A percentile compares a stretch with the other conserved stretches of the same genome.
phyloP scores from a whole-genome alignment of 2,888 invertebrate genomes.

The Eumacrocentrus americanus region DNA sequence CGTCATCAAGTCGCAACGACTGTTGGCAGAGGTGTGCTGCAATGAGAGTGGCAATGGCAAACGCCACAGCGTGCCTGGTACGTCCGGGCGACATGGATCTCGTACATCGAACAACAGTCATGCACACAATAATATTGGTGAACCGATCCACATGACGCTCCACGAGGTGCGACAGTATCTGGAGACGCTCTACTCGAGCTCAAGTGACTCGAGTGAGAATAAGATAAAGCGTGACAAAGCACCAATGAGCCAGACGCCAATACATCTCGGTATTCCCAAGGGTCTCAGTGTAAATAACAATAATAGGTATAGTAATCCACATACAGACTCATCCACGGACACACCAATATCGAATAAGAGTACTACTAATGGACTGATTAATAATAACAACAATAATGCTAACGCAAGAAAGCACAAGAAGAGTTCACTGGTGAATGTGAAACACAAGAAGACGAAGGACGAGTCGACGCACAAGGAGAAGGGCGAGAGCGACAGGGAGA shows the following conservation, averaged over 20 bases:
- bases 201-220: conserved; percentile 70
- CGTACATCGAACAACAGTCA: conserved; percentile 61
- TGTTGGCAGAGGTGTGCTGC: conserved; percentile 56
- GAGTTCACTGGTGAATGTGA: conserved; percentile 67
- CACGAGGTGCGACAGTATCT: conserved; percentile 84
- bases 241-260: conserved; percentile 44
- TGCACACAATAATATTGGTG: conserved; percentile 69
- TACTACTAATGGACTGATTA: conserved; percentile 61
- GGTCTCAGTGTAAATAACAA: conserved; percentile 59
- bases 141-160: conserved; percentile 83
- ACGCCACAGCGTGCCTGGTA: conserved; percentile 74
- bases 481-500: conserved; percentile 61
- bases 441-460: conserved; percentile 64
- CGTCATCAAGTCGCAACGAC: conserved; percentile 58
- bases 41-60: conserved; percentile 62
- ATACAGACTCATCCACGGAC: conserved; percentile 59
- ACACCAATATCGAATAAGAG: conserved; percentile 60
- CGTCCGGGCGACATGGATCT: conserved; percentile 61
- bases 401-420: conserved; percentile 68
- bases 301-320: conserved; percentile 59
- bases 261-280: conserved; percentile 57
- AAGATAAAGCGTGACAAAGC: conserved; percentile 61
- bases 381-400: conserved; percentile 62
- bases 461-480: conserved; percentile 45
- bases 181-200: conserved; percentile 80